These are phyloP conservation scores for Semnopithecus entellus DNA, from an alignment of 2,113 vertebrate species.

Conservation along the genomic window DNA sequence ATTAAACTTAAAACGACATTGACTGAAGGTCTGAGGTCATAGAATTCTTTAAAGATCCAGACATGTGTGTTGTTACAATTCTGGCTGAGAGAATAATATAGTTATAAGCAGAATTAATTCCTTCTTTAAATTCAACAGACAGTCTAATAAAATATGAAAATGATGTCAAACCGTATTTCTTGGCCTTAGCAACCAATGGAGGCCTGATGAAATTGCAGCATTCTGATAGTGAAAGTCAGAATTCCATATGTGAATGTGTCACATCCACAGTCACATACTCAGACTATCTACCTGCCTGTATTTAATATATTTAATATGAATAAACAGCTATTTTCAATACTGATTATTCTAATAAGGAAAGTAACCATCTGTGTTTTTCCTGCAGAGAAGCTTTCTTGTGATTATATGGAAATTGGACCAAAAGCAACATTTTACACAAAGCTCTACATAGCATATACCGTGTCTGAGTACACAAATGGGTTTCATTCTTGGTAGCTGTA, in stretches of 20 bases:
- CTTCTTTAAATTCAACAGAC: neutral
- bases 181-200: neutral
- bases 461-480: neutral
- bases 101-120: conserved; percentile 23
- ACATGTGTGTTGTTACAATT: neutral
- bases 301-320: neutral
- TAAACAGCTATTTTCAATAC: neutral
- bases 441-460: neutral
- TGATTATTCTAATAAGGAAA: neutral
- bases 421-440: neutral
- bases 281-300: neutral
- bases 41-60: conserved; percentile 31
- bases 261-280: neutral
- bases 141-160: conserved; percentile 28
- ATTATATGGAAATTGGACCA: neutral
- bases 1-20: conserved; percentile 27
- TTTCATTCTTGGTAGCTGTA: neutral
- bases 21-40: neutral
- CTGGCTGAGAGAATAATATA: neutral
- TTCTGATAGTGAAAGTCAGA: neutral
- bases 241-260: neutral
- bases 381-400: neutral
- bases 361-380: neutral
- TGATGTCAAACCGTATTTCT: neutral
- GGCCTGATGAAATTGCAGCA: neutral